These are phyloP conservation scores for Sprattus sprattus DNA, from an alignment of 2,113 vertebrate genomes.

Conservation along the genomic window DNA sequence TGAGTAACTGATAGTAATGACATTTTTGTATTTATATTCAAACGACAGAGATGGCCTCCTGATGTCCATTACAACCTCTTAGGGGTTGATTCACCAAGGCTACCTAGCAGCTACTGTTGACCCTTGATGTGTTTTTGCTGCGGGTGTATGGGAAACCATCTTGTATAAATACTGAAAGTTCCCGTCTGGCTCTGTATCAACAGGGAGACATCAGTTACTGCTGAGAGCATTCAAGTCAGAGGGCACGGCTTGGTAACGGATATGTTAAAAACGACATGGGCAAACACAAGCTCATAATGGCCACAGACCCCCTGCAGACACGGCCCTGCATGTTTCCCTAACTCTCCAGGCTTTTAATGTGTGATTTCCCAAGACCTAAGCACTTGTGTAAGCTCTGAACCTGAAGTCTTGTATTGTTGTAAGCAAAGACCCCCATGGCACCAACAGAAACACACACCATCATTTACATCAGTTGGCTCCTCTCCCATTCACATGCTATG, in stretches of 20 bases:
- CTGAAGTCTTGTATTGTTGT: constrained; percentile 42
- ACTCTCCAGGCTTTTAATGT: constrained; percentile 48
- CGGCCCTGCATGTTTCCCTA: constrained; percentile 57
- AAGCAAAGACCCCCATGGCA: constrained; percentile 35
- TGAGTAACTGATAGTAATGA: background rate
- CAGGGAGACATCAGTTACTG: constrained; percentile 26
- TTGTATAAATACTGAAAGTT: constrained; percentile 21
- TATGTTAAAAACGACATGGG: constrained; percentile 60
- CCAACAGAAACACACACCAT: constrained; percentile 43
- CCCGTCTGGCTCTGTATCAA: constrained; percentile 23
- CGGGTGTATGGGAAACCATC: constrained; percentile 21
- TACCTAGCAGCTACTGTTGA: background rate
- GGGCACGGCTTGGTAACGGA: constrained; percentile 51
- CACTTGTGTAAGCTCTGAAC: constrained; percentile 40
- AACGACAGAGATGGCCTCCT: background rate
- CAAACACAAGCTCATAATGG: constrained; percentile 64
- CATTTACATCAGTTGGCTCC: constrained; percentile 36
- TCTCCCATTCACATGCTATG: constrained; percentile 43
- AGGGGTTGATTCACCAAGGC: background rate
- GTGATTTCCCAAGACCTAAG: constrained; percentile 57
- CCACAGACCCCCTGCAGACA: constrained; percentile 45
- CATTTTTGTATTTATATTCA: background rate
- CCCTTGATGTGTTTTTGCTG: background rate
- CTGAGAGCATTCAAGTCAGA: constrained; percentile 27
- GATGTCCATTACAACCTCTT: background rate